Conservation (phyloP, 64 coral and sea anemone genomes). For the Anthopleura sola region DNA sequence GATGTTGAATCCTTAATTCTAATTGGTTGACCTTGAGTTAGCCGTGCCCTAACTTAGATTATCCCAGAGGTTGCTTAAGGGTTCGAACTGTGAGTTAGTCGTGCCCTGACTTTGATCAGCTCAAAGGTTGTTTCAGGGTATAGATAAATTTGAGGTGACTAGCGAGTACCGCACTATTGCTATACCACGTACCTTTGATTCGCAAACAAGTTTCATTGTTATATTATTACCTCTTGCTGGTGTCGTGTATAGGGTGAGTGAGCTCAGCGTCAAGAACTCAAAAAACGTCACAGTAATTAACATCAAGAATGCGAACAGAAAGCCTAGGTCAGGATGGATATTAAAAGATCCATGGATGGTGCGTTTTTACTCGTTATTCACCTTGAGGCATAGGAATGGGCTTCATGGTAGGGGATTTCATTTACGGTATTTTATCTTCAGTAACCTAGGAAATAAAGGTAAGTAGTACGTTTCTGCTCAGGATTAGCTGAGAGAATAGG, state of each 20-base stretch:
- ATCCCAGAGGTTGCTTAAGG: no score
- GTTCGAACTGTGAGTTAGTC: no score
- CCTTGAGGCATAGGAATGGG: background rate
- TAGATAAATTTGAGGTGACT: no score
- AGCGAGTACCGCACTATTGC: no score
- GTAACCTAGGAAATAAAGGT: background rate
- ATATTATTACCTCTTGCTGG: background rate
- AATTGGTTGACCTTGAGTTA: no score
- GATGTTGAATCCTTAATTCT: no score
- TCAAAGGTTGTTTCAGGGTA: no score
- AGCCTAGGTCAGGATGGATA: background rate
- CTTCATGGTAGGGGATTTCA: background rate
- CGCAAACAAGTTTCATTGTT: no score
- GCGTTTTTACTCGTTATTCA: background rate
- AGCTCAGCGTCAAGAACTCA: background rate
- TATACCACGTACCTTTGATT: no score
- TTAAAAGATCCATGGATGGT: background rate
- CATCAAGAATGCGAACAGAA: background rate
- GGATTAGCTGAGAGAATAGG: no score
- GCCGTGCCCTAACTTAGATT: no score
- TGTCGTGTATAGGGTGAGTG: background rate
- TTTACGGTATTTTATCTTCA: constrained; percentile 8
- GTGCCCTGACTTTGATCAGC: no score
- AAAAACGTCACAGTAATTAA: background rate
- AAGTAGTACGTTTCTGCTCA: background rate